Percentiles rank a stretch among this genome's conserved stretches.
These are phyloP conservation scores for Drosophila erecta DNA, from an alignment of 1,140 invertebrate species.

Conservation along the genomic window DNA sequence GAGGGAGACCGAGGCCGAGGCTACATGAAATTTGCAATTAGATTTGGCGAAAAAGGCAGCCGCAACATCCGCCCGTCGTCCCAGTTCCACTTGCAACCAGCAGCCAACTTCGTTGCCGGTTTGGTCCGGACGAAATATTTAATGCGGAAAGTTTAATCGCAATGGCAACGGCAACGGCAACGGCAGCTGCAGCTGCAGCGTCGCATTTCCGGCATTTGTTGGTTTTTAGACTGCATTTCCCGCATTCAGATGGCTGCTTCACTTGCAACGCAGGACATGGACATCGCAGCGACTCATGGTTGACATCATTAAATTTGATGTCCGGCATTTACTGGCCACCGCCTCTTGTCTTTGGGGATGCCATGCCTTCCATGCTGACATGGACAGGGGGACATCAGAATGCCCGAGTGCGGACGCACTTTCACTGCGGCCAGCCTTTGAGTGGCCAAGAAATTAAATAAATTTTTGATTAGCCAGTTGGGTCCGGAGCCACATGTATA, in stretches of 20 bases:
- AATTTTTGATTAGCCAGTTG: constrained; percentile 72
- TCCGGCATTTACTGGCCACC: constrained; percentile 38
- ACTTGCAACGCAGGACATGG: constrained; percentile 28
- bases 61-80: constrained; percentile 56
- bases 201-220: constrained; percentile 77
- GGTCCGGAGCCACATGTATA: constrained; percentile 23
- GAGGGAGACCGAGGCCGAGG: constrained; percentile 34
- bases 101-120: constrained; percentile 15
- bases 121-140: constrained; percentile 53
- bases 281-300: constrained; percentile 38
- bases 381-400: constrained; percentile 16
- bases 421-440: constrained; percentile 55
- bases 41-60: constrained; percentile 73
- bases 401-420: constrained; percentile 52
- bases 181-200: constrained; percentile 42
- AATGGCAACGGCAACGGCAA: constrained; percentile 40
- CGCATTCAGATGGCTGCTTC: constrained; percentile 41
- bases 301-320: constrained; percentile 72
- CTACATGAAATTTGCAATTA: constrained; percentile 81
- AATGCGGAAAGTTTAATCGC: constrained; percentile 79
- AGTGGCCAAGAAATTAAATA: constrained; percentile 70
- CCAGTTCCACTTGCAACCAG: constrained; percentile 16
- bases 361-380: too few relatives aligned
- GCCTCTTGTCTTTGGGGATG: constrained; percentile 31
- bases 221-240: constrained; percentile 74